These are phyloP conservation scores for Enteromius anoplus DNA, from an alignment of 2,797 vertebrate species.

Conservation along the genomic window DNA sequence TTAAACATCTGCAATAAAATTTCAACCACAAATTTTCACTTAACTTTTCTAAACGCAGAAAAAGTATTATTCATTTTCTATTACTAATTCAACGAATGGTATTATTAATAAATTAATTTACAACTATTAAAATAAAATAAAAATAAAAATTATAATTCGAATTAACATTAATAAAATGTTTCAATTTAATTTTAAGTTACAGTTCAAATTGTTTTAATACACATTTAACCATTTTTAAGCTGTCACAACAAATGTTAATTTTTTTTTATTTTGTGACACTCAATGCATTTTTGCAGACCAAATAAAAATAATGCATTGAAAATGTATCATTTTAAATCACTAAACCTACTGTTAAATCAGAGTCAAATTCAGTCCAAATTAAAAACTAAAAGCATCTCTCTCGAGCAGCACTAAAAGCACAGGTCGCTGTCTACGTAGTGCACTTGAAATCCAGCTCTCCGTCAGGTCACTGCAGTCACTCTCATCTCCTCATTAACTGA, in stretches of 20 bases:
- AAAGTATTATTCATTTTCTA: background rate
- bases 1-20: background rate
- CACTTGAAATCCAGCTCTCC: conserved; percentile 4
- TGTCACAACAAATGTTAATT: background rate
- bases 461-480: conserved; percentile 33
- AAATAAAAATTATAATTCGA: too few species aligned
- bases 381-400: background rate
- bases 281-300: background rate
- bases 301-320: background rate
- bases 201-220: background rate
- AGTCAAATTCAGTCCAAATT: background rate
- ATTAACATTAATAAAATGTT: too few species aligned
- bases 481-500: conserved; percentile 42
- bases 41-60: background rate
- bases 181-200: too few species aligned
- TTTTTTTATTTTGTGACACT: too few species aligned
- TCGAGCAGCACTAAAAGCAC: background rate
- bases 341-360: background rate
- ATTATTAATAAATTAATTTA: background rate
- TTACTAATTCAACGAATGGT: background rate
- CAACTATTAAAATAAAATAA: background rate
- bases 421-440: background rate
- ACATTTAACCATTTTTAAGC: background rate
- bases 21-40: background rate
- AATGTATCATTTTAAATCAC: background rate